phyloP scores from a whole-genome alignment of 35 echinoderm and acorn worm genomes.

The Ptychodera flava region DNA sequence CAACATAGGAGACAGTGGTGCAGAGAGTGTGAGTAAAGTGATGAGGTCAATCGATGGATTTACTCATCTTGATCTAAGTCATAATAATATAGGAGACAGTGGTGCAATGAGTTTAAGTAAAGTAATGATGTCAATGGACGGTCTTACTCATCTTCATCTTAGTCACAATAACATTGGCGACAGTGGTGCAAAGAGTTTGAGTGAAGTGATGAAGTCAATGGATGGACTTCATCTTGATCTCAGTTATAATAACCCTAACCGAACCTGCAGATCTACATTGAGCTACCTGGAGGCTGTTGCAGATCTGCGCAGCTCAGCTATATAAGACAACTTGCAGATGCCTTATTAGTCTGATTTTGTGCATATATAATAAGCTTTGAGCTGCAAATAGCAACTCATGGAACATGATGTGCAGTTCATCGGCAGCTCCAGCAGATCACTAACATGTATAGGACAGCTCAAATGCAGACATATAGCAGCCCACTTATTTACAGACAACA shows the following conservation, averaged over 20 bases:
- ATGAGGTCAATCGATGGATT: background rate
- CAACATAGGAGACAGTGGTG: background rate
- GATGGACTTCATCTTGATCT: background rate
- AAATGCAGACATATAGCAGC: too few species aligned
- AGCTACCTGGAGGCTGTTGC: too few species aligned
- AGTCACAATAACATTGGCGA: background rate
- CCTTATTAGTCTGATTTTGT: too few species aligned
- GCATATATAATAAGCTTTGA: too few species aligned
- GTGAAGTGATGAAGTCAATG: background rate
- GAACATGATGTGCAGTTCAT: too few species aligned
- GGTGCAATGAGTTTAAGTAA: background rate
- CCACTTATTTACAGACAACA: too few species aligned
- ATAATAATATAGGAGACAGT: background rate
- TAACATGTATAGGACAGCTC: too few species aligned
- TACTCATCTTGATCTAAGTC: background rate
- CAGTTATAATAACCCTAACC: background rate
- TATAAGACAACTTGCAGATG: too few species aligned
- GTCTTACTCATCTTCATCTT: background rate
- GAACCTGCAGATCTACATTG: too few species aligned
- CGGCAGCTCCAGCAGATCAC: too few species aligned
- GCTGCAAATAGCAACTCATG: too few species aligned
- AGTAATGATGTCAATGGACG: background rate
- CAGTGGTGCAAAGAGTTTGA: background rate
- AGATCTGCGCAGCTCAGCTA: too few species aligned
- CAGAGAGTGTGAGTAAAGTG: background rate